phyloP scores from a whole-genome alignment of 2,888 invertebrate genomes.

The Nymphalis urticae region DNA sequence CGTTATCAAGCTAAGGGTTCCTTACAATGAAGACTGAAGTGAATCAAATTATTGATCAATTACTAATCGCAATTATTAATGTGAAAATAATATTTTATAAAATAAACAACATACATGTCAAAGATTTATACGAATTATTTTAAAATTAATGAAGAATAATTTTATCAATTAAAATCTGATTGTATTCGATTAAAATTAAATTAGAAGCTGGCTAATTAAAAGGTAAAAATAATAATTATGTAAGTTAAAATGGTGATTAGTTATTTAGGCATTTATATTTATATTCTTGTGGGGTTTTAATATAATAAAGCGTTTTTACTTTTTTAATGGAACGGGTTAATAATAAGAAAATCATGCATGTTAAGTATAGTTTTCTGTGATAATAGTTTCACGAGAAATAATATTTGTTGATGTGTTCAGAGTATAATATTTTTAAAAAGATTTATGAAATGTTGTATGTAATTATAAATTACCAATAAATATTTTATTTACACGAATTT shows the following conservation, averaged over 20 bases:
- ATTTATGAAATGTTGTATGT: background rate
- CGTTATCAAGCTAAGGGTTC: too few relatives aligned
- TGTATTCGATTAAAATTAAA: background rate
- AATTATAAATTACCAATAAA: background rate
- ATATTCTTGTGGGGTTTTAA: background rate
- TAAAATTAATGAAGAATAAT: too few relatives aligned
- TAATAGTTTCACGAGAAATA: background rate
- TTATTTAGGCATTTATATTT: background rate
- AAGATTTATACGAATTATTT: too few relatives aligned
- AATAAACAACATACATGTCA: too few relatives aligned
- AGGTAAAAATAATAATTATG: background rate
- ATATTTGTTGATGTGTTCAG: background rate
- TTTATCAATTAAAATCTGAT: too few relatives aligned
- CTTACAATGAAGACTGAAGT: too few relatives aligned
- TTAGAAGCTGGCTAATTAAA: background rate
- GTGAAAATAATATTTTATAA: too few relatives aligned
- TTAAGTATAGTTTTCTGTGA: background rate
- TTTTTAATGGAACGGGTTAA: background rate
- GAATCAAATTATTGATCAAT: too few relatives aligned
- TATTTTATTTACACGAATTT: background rate
- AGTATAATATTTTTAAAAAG: constrained; percentile 1
- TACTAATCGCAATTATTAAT: too few relatives aligned
- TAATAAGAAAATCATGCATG: background rate
- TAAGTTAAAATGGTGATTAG: background rate
- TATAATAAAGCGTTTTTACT: background rate